phyloP scores from a whole-genome alignment of 2,797 vertebrate genomes.

The Sebastes paucispinis region DNA sequence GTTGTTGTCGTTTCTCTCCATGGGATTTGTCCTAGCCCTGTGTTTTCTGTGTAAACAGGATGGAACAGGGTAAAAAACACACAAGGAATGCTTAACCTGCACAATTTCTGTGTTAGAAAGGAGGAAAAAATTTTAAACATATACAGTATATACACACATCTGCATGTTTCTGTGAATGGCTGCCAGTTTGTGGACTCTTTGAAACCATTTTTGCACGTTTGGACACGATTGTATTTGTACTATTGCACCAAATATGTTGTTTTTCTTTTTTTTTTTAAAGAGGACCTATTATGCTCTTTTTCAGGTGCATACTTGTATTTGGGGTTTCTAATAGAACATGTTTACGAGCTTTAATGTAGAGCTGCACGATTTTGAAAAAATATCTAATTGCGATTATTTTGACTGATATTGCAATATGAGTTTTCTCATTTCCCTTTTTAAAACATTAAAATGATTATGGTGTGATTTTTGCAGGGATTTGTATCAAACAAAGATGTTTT shows the following conservation, averaged over 20 bases:
- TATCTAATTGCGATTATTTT: no score
- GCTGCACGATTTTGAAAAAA: no score
- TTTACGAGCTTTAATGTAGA: no score
- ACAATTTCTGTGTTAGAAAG: conserved; percentile 5
- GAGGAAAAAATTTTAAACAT: not conserved
- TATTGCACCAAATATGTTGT: not conserved
- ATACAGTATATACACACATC: not conserved
- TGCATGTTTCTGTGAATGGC: conserved; percentile 36
- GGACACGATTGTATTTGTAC: not conserved
- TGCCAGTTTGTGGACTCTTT: not conserved
- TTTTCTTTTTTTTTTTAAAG: not conserved
- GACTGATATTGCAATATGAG: no score
- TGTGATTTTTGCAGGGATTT: rapidly evolving
- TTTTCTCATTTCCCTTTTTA: no score
- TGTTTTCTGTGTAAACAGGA: conserved; percentile 65
- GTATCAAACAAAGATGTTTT: no score
- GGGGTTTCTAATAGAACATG: no score
- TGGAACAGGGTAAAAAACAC: conserved; percentile 57
- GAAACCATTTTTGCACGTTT: conserved; percentile 15
- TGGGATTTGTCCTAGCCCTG: conserved; percentile 37
- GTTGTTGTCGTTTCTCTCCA: conserved; percentile 13
- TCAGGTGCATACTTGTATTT: no score
- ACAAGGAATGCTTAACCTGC: conserved; percentile 36
- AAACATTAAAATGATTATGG: no score
- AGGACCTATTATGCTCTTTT: no score